phyloP scores from a whole-genome alignment of 1,140 invertebrate genomes.

The Aethina tumida region DNA sequence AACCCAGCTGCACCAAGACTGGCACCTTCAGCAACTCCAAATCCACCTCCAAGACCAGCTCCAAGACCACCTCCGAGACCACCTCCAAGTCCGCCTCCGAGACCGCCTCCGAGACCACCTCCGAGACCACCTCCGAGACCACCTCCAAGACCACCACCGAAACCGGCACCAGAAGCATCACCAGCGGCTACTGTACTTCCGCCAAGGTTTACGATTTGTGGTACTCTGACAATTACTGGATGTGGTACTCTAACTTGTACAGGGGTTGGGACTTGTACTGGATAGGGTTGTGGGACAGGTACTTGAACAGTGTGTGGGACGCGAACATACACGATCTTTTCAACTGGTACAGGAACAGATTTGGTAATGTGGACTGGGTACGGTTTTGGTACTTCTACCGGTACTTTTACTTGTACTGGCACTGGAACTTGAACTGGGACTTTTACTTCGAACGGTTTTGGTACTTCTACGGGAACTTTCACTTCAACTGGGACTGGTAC shows the following conservation, averaged over 20 bases:
- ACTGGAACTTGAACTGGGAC: constrained; percentile 24
- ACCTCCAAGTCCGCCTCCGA: too few relatives aligned
- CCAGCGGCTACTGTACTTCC: too few relatives aligned
- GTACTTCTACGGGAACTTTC: constrained; percentile 19
- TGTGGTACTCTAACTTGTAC: constrained; percentile 7
- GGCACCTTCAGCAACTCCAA: too few relatives aligned
- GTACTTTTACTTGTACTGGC: constrained; percentile 22
- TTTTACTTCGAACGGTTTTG: constrained; percentile 16
- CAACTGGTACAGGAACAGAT: constrained; percentile 12
- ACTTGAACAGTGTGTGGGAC: constrained; percentile 12
- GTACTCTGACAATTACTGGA: constrained; percentile 14
- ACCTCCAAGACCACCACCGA: too few relatives aligned
- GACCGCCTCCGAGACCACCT: too few relatives aligned
- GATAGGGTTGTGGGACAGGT: constrained; percentile 1
- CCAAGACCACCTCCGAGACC: too few relatives aligned
- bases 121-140: too few relatives aligned
- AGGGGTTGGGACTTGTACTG: constrained; percentile 5
- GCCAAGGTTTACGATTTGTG: constrained; percentile 5
- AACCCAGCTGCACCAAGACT: too few relatives aligned
- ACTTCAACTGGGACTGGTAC: constrained; percentile 16
- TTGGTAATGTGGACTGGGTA: constrained; percentile 15
- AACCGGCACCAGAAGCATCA: too few relatives aligned
- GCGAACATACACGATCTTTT: constrained; percentile 9
- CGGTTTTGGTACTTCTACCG: constrained; percentile 12
- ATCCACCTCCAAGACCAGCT: too few relatives aligned